Percentiles rank a stretch among this genome's conserved stretches.
Conservation (phyloP, 2,888 invertebrate genomes). For the Dione vanillae region DNA sequence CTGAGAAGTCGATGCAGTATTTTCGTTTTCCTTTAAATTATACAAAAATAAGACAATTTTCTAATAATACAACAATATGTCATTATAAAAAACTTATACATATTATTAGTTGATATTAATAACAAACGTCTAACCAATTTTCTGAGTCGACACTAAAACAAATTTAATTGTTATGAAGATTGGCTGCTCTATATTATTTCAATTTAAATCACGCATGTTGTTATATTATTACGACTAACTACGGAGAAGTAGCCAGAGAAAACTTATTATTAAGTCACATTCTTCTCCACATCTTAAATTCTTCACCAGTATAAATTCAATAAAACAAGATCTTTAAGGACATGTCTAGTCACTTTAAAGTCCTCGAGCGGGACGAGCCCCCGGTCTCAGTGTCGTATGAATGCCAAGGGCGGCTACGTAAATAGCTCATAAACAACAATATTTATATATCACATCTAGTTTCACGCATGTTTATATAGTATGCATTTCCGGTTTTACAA, state of each 20-base stretch:
- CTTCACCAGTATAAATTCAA: not conserved
- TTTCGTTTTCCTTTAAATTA: no score
- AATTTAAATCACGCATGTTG: no score
- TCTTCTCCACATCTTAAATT: not conserved
- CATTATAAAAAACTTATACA: no score
- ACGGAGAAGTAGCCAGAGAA: not conserved
- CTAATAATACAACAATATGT: no score
- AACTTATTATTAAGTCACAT: not conserved
- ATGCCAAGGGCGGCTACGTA: constrained; percentile 50
- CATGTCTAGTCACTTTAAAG: constrained; percentile 4
- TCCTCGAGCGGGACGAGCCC: constrained; percentile 48
- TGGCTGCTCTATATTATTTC: no score
- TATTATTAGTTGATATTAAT: no score
- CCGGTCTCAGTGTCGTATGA: constrained; percentile 44
- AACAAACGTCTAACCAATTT: no score
- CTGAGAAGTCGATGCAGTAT: no score
- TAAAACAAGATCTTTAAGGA: not conserved
- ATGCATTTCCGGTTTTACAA: constrained; percentile 8
- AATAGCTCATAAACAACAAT: constrained; percentile 46
- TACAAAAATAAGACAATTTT: no score
- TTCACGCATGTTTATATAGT: constrained; percentile 18
- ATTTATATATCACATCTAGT: constrained; percentile 43
- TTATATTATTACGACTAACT: no score
- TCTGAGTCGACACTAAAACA: no score
- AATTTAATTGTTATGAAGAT: no score